Evolutionary conservation across 2,113 vertebrate genomes (phyloP), one percentile per base, ranked within the genome.

Genomic region (Festucalex cinctus): DNA sequence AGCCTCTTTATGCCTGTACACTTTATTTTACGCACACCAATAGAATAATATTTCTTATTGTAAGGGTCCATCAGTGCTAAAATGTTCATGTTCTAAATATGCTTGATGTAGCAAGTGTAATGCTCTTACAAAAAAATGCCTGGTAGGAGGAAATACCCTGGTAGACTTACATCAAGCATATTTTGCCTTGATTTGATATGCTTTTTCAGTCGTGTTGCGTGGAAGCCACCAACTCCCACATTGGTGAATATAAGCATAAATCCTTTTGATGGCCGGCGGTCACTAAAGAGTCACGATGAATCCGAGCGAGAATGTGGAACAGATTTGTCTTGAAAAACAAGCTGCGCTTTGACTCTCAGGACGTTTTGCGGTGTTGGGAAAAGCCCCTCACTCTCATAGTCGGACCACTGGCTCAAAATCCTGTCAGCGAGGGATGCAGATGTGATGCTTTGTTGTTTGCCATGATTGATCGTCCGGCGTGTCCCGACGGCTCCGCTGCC

Each of bases 241-340:
- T 8, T 17, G 32, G 39, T 51, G 13, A 58, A 60, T 0, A 26
- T 10, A 43, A 62, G 13, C 14, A 26, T 26, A 62, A 62, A 62
- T 62, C 60, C 13, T 26, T 16, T 41, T 62, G n/a, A 62, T 43
- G 60, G 24, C 44, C 9, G 17, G 37, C 32, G 36, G 65, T 76
- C 71, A 60, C 39, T 41, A 8, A 35, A 41, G 62, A 57, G 32
- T 48, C 44, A 57, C 24, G 9, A 72, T 66, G 16, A 49, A 37
- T 58, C 63, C 12, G 67, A 63, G 32, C n/a, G 12, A 49, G 65
- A 59, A 75, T 67, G 56, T 54, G 53, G 54, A 79, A 73, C 75
- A 74, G 76, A 76, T 84, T 73, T 81, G 74, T 65, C 65, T 71
- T 46, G 56, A 75, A 70, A 78, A 84, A 81, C 74, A 77, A 84